A percentile compares a stretch with the other conserved stretches of the same genome.
phyloP scores from a whole-genome alignment of 2,113 vertebrate species.

The Aegotheles bennettii region DNA sequence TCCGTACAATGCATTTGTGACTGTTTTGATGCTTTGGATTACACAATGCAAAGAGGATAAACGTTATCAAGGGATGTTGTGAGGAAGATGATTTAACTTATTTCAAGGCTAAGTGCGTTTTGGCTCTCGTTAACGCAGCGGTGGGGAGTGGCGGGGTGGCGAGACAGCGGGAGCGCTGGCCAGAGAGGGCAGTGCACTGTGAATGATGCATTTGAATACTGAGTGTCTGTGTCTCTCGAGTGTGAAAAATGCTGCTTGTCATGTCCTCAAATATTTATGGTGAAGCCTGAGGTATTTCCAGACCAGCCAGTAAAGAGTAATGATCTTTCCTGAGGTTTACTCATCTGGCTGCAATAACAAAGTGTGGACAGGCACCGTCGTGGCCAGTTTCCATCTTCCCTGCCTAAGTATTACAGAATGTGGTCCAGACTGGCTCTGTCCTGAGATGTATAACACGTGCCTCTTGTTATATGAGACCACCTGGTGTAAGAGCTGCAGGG shows the following conservation, averaged over 20 bases:
- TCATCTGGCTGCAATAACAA: neutral
- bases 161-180: neutral
- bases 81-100: neutral
- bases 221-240: neutral
- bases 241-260: slow-evolving; percentile 2
- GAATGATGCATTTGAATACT: neutral
- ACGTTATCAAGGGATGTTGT: neutral
- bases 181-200: neutral
- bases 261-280: neutral
- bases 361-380: fast-evolving
- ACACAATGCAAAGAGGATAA: slow-evolving; percentile 16
- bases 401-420: fast-evolving
- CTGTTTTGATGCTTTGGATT: neutral
- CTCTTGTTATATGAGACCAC: neutral
- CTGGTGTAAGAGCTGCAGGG: neutral
- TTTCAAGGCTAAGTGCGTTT: slow-evolving; percentile 8
- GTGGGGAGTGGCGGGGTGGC: fast-evolving
- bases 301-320: neutral
- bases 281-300: neutral
- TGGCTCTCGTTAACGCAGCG: neutral
- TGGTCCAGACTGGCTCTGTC: neutral
- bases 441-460: neutral
- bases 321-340: neutral
- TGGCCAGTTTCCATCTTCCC: neutral
- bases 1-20: neutral